Conservation (phyloP, 1,140 invertebrate species). For the Sinonovacula constricta region DNA sequence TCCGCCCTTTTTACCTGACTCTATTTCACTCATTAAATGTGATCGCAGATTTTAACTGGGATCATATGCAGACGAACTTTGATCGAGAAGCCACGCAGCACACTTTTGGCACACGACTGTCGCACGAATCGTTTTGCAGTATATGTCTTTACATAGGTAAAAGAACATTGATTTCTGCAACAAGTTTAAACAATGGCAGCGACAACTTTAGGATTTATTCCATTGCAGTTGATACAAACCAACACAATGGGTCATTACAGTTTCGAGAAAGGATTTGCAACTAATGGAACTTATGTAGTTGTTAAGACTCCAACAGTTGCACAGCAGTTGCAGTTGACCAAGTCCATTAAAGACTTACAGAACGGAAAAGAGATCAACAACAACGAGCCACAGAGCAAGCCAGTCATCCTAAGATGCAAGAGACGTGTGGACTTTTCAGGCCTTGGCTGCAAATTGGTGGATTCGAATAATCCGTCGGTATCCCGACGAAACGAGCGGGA, state of each 20-base stretch:
- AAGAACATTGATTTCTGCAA: too few relatives aligned
- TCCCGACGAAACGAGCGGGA: constrained; percentile 94
- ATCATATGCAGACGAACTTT: constrained; percentile 37
- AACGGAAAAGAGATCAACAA: constrained; percentile 45
- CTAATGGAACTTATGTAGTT: constrained; percentile 67
- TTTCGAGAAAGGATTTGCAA: constrained; percentile 48
- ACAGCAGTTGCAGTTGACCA: constrained; percentile 68
- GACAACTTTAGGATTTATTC: constrained; percentile 62
- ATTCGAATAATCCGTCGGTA: constrained; percentile 87
- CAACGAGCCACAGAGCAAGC: constrained; percentile 44
- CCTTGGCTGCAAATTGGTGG: constrained; percentile 67
- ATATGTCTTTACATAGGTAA: too few relatives aligned
- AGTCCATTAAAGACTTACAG: constrained; percentile 64
- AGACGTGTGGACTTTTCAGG: constrained; percentile 69
- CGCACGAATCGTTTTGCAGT: constrained; percentile 41
- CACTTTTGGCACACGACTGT: constrained; percentile 48
- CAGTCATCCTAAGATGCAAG: constrained; percentile 72
- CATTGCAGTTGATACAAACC: constrained; percentile 54
- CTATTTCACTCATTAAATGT: constrained; percentile 50
- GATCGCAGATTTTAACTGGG: constrained; percentile 24
- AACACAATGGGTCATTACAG: constrained; percentile 35
- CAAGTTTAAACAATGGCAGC: constrained; percentile 45
- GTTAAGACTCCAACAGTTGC: constrained; percentile 70
- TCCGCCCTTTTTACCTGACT: constrained; percentile 39
- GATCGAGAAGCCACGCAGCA: constrained; percentile 27